phyloP scores from a whole-genome alignment of 2,888 invertebrate species.

The Lycia hirtaria region DNA sequence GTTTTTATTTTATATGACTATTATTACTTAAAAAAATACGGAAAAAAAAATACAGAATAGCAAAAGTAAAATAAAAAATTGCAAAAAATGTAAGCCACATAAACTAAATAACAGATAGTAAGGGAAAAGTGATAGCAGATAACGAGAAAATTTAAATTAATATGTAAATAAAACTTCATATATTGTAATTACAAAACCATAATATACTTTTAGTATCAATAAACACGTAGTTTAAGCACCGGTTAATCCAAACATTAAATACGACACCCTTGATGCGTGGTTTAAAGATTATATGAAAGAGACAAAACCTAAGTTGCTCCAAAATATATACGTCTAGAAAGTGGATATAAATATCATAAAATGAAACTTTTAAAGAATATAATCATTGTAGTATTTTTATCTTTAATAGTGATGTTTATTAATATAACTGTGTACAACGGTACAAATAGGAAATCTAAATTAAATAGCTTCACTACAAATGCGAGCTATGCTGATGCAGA shows the following conservation, averaged over 20 bases:
- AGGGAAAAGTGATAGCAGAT: no score
- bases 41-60: no score
- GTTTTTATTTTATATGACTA: no score
- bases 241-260: constrained; percentile 31
- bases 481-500: background rate
- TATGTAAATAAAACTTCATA: no score
- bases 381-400: constrained; percentile 15
- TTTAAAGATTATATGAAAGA: constrained; percentile 25
- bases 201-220: background rate
- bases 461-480: constrained; percentile 11
- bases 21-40: no score
- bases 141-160: no score
- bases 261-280: constrained; percentile 24
- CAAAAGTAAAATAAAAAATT: no score
- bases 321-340: background rate
- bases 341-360: background rate
- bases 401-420: constrained; percentile 13
- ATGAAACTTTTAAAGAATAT: constrained; percentile 24
- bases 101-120: no score
- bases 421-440: background rate
- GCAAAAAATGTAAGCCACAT: no score
- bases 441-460: background rate
- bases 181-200: no score
- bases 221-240: background rate
- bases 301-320: constrained; percentile 19